Percentiles rank a stretch among this genome's conserved stretches.
Conservation (phyloP, 2,888 invertebrate genomes). For the Allygus modestus region DNA sequence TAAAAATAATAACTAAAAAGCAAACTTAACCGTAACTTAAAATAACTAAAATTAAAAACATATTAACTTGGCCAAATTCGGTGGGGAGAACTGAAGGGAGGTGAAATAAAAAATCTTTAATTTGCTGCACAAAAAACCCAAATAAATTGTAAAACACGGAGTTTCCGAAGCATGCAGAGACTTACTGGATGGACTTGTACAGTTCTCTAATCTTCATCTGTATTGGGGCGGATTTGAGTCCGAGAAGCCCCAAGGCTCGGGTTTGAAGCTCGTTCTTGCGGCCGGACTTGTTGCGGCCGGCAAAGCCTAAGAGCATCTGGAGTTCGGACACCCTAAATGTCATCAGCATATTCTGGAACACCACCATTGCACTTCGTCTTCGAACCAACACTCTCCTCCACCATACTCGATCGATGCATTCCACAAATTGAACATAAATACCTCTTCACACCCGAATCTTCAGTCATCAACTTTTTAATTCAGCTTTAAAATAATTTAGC, state of each 20-base stretch:
- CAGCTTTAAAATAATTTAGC: neutral
- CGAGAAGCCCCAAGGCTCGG: constrained; percentile 84
- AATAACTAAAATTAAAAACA: constrained; percentile 40
- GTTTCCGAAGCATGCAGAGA: constrained; percentile 60
- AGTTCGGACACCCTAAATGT: constrained; percentile 91
- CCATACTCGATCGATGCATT: neutral
- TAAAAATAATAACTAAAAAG: constrained; percentile 15
- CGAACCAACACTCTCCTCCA: neutral
- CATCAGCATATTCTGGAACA: constrained; percentile 76
- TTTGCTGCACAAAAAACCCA: neutral
- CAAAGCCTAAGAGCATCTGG: constrained; percentile 88
- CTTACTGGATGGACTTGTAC: constrained; percentile 75
- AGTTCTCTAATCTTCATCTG: constrained; percentile 82
- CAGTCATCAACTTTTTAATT: neutral
- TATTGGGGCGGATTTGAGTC: constrained; percentile 75
- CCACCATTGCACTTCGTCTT: constrained; percentile 49
- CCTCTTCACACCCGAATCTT: too few species aligned
- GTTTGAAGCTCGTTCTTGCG: constrained; percentile 88
- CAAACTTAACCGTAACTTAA: constrained; percentile 60
- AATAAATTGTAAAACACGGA: neutral
- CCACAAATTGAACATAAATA: neutral
- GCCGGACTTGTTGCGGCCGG: constrained; percentile 88
- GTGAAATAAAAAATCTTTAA: neutral
- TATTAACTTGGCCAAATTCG: constrained; percentile 56
- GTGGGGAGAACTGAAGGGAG: neutral